Evolutionary conservation across 2,797 vertebrate species (phyloP), one percentile per base, ranked within the genome.

Genomic region (Neostethus bicornis): DNA sequence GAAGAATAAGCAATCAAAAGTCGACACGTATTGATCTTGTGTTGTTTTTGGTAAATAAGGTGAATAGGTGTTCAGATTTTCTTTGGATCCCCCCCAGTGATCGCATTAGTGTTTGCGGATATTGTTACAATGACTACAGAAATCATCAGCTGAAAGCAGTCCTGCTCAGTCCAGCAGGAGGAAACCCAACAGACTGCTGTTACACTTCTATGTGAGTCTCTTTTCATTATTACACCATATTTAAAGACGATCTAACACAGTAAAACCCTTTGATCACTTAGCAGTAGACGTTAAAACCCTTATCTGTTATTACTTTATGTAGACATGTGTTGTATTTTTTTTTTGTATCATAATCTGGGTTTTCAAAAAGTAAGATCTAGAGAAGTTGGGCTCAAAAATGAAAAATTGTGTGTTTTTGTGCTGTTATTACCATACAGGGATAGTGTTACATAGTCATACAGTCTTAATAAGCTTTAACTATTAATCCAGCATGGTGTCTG

Each of bases 201-300:
- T 44, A 5, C 62, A 53, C 76, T 51, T 56, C 28, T 34, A 34
- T 14, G 53, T 56, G 23, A 20, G 14, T 41, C 44, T 62, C 58
- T 34, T 19, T 12, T 28, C 34, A 9, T 32, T 21, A 16, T 4
- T n/a, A 16, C 32, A 24, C 20, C 7, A 75, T 63, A 70, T 46
- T 47, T 53, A 72, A 89, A 85, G 84, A 92, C 89, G 86, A 73
- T 83, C 73, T 90, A 81, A 84, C 75, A 56, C 73, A 1, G 77
- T 63, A 67, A 60, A 70, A 84, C 43, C 55, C 48, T 82, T 85
- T 76, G 73, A 81, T 78, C 77, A 83, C 75, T 86, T 90, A 88
- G 85, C 90, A 88, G 63, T 77, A 28, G 77, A 71, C 69, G 52
- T 46, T 70, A 3, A 41, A 29, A 66, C 52, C 48, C 38, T 2